Base-by-base conservation (phyloP, 37 sponge, comb jelly and placozoan genomes). In the Petrosia ficiformis region DNA sequence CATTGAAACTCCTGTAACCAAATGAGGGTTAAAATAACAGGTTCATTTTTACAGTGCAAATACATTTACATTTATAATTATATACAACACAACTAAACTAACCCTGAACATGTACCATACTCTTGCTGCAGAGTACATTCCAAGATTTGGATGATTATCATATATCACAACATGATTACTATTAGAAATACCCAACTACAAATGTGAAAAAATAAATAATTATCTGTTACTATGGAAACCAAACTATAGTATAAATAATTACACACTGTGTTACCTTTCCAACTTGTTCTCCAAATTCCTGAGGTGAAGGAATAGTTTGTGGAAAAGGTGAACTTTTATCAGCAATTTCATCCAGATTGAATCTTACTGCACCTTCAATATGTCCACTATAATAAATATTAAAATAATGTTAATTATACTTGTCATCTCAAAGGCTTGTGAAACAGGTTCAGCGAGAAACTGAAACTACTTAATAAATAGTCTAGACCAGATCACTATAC, bases 121-220 rank as follows among this genome's bases (percentile, higher is more conserved):
- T 43, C 92, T 67, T 26, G 83, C 71, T 4, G 80, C 87, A 16
- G 92, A 86, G 67, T 76, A 82, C 54, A 91, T 67, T 14, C 92
- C 92, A 74, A 81, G 67, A 26, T 73, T 71, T 30, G 39, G 74
- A 63, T 91, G 78, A 69, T 86, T 91, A 82, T 91, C 92, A 68
- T 91, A 91, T 3, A 91, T 43, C 10, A 91, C 79, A 41, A 91
- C 87, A 69, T 91, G 92, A 77, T 58, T 65, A 37, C 77, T 71
- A 54, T 85, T 90, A 39, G 39, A 57, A 37, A 90, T 73, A 22
- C 91, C 91, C 64, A 90, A 59, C 90, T 90, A 65, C 19, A 26
- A 41, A n/a, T 25, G n/a, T 38, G 39, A 60, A 64, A 72, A 16
- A 33, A 14, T 60, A 22, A 57, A 24, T 48, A 19, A 48, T 48